Percentiles rank a stretch among this genome's conserved stretches.
These are phyloP conservation scores for Anhinga rufa DNA, from an alignment of 2,113 vertebrate species.

Conservation along the genomic window DNA sequence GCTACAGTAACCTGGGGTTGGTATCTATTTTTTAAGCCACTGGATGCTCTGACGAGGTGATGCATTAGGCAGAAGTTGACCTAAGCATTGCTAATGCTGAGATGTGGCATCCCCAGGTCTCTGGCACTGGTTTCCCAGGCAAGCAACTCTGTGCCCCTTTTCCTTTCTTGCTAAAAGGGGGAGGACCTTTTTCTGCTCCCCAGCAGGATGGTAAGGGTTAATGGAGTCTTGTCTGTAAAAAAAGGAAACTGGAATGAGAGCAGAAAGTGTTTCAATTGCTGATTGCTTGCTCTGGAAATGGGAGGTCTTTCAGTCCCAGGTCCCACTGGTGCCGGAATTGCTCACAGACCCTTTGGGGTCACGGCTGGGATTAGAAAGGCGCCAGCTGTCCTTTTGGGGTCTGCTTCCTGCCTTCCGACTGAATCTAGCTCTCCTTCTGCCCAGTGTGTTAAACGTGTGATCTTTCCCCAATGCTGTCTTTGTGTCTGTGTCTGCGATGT, in stretches of 20 bases:
- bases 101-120: conserved; percentile 4
- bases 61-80: background rate
- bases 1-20: background rate
- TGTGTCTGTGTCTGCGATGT: background rate
- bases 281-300: background rate
- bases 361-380: background rate
- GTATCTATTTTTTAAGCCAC: background rate
- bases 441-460: background rate
- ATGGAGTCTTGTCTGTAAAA: background rate
- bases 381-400: background rate
- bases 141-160: background rate
- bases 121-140: conserved; percentile 15
- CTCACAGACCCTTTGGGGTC: background rate
- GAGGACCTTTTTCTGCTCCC: background rate
- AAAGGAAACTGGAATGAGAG: background rate
- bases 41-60: background rate
- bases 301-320: background rate
- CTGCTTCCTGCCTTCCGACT: background rate
- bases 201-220: background rate
- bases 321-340: background rate
- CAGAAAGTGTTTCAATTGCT: background rate
- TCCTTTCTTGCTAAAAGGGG: background rate
- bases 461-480: background rate
- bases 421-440: background rate
- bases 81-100: background rate